Percentiles rank a stretch among this genome's conserved stretches.
Conservation (phyloP, 2,113 vertebrate genomes). For the Pomatorhinus ruficollis region DNA sequence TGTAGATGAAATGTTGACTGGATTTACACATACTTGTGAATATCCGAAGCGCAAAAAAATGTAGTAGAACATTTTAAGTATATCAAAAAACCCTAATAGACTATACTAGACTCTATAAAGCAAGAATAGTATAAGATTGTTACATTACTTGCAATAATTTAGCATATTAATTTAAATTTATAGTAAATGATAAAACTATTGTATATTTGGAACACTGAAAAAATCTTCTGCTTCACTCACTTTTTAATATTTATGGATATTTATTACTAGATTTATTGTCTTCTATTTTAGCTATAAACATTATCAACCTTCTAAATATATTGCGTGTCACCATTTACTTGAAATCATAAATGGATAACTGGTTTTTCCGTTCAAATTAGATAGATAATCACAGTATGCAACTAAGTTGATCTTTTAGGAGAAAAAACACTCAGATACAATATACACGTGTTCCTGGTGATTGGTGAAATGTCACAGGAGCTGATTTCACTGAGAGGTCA, state of each 20-base stretch:
- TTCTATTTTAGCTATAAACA: not conserved
- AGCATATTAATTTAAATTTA: not conserved
- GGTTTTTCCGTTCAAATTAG: not conserved
- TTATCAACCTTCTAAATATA: not conserved
- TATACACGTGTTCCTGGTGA: not conserved
- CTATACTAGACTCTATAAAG: not conserved
- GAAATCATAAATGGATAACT: not conserved
- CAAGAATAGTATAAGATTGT: not conserved
- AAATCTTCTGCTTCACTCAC: not conserved
- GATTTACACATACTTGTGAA: not conserved
- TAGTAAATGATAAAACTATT: not conserved
- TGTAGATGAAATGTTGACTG: not conserved
- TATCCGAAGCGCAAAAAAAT: not conserved
- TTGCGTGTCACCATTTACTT: not conserved
- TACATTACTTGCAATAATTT: not conserved
- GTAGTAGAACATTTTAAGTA: not conserved
- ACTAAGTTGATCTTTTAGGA: not conserved
- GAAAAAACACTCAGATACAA: not conserved
- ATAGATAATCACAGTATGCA: not conserved
- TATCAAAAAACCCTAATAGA: not conserved
- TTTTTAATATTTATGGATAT: not conserved
- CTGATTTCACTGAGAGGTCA: not conserved
- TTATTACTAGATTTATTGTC: not conserved
- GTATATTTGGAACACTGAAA: not conserved
- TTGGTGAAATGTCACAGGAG: not conserved